Evolutionary conservation across 2,797 vertebrate genomes (phyloP).

Genomic region (Thalassophryne amazonica): DNA sequence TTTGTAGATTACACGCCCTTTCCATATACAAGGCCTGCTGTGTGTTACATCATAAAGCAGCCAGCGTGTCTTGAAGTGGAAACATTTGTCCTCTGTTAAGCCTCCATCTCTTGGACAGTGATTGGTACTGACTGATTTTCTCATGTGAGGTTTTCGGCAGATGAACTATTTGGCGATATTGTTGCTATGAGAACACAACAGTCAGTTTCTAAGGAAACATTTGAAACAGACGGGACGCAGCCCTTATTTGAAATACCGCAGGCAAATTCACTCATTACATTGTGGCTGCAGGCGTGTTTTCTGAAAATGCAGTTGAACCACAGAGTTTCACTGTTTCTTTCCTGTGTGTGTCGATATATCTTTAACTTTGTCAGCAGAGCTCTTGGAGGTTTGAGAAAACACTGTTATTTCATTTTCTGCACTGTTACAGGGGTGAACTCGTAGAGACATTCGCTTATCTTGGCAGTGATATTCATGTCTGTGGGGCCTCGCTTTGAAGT

Average conservation of each 20-base stretch:
- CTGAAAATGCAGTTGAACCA: conserved; percentile 9
- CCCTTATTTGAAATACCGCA: conserved; percentile 57
- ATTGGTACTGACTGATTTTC: conserved; percentile 61
- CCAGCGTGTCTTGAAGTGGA: conserved; percentile 30
- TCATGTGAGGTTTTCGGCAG: conserved; percentile 68
- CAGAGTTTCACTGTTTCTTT: conserved; percentile 9
- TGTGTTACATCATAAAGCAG: conserved; percentile 38
- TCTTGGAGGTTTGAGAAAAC: too few species aligned
- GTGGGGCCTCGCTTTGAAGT: too few species aligned
- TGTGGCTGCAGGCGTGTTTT: conserved; percentile 27
- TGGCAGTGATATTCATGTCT: too few species aligned
- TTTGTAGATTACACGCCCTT: conserved; percentile 21
- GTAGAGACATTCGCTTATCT: too few species aligned
- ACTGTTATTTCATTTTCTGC: too few species aligned
- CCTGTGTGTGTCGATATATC: not conserved
- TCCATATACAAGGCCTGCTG: not conserved
- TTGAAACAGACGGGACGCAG: conserved; percentile 27
- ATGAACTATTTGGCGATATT: conserved; percentile 49
- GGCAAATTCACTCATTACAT: conserved; percentile 22
- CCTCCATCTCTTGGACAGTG: conserved; percentile 41
- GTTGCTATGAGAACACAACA: conserved; percentile 70
- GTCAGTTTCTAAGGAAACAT: conserved; percentile 70
- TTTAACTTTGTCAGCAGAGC: too few species aligned
- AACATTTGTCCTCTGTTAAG: conserved; percentile 39
- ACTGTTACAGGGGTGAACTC: too few species aligned